A percentile compares a stretch with the other conserved stretches of the same genome.
Conservation (phyloP, 2,113 vertebrate species). For the Dipodomys spectabilis region DNA sequence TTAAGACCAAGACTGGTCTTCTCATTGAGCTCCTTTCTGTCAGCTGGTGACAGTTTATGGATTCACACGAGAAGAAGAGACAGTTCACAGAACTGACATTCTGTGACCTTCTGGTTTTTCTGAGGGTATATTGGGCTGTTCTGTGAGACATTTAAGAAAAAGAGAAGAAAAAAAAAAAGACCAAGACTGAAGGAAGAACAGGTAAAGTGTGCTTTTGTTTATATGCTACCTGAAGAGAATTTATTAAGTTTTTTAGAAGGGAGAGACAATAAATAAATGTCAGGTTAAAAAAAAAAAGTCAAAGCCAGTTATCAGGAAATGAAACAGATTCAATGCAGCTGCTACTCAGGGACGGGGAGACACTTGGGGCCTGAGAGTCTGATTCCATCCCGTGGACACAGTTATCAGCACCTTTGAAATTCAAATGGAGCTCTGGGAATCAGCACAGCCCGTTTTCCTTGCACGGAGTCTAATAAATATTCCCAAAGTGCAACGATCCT, state of each 20-base stretch:
- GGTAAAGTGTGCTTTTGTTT: neutral
- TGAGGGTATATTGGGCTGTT: slow-evolving; percentile 57
- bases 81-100: slow-evolving; percentile 77
- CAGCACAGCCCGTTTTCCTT: slow-evolving; percentile 16
- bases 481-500: neutral
- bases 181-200: neutral
- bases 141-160: slow-evolving; percentile 77
- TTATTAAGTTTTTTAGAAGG: slow-evolving; percentile 29
- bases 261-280: slow-evolving; percentile 15
- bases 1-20: slow-evolving; percentile 76
- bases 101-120: neutral
- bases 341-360: neutral
- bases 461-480: slow-evolving; percentile 33
- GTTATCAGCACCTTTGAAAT: neutral
- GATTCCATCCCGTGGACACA: neutral
- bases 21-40: slow-evolving; percentile 94
- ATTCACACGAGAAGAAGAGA: slow-evolving; percentile 95
- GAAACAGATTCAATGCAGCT: neutral
- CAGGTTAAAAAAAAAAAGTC: slow-evolving; percentile 10
- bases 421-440: slow-evolving; percentile 33
- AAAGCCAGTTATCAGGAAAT: slow-evolving; percentile 4
- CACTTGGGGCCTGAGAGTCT: neutral
- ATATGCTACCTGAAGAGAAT: slow-evolving; percentile 17
- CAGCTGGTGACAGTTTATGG: slow-evolving; percentile 86
- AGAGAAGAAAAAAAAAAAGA: neutral